phyloP scores from a whole-genome alignment of 2,888 invertebrate genomes.

The Phengaris arion region DNA sequence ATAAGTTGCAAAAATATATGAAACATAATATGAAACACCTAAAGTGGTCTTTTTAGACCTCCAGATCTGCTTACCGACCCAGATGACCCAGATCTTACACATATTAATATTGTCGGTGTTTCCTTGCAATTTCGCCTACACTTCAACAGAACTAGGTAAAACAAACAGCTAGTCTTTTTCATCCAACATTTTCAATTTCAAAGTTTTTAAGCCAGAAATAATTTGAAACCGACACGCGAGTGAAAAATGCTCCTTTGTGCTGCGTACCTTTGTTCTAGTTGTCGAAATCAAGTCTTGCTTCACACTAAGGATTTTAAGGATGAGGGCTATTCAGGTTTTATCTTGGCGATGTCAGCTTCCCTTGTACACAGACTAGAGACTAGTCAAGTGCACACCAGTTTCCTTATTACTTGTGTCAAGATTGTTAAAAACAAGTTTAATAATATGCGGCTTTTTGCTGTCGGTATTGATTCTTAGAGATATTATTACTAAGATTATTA shows the following conservation, averaged over 20 bases:
- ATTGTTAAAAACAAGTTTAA: too few relatives aligned
- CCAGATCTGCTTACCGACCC: not conserved
- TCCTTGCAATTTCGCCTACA: not conserved
- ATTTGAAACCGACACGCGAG: constrained; percentile 25
- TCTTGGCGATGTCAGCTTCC: not conserved
- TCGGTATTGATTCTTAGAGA: too few relatives aligned
- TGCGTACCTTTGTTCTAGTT: not conserved
- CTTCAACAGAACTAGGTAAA: constrained; percentile 5
- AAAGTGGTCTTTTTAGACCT: too few relatives aligned
- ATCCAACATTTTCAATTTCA: constrained; percentile 24
- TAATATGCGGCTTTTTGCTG: too few relatives aligned
- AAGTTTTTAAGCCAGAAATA: constrained; percentile 28
- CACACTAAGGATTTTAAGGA: constrained; percentile 5
- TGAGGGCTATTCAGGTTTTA: not conserved
- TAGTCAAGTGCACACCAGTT: not conserved
- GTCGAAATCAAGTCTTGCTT: constrained; percentile 3
- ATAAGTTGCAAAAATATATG: too few relatives aligned
- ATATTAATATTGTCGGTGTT: not conserved
- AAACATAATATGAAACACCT: too few relatives aligned
- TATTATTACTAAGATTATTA: too few relatives aligned
- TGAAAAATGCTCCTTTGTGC: not conserved
- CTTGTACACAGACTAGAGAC: not conserved
- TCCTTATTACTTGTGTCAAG: not conserved
- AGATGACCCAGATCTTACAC: not conserved
- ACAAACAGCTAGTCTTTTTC: constrained; percentile 17